Base-by-base conservation (phyloP, 2,797 vertebrate genomes). In the Malurus leucopterus region DNA sequence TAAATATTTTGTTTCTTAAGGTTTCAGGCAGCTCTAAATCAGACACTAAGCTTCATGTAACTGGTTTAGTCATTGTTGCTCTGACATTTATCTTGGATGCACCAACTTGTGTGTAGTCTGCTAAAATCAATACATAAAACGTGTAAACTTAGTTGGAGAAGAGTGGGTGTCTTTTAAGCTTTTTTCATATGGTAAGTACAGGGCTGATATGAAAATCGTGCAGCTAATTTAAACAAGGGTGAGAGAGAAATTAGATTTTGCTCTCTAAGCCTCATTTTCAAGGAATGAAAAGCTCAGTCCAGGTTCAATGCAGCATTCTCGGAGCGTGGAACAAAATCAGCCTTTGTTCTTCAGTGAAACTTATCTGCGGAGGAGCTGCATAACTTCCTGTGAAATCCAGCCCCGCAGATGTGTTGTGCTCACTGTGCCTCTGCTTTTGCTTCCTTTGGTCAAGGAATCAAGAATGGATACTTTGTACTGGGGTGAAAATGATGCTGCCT, bases 401-500 rank as follows among this genome's bases (percentile, higher is more conserved):
- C 61, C 91, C 88, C 84, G 93, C 96, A 96, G 95, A 96, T 93
- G 96, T 96, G 94, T 95, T 47, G 65, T 54, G 53, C 84, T 91
- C 74, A 73, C 77, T 21, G 11, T 93, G 58, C 36, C 87, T 91
- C 65, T 53, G 81, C 92, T 90, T 90, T 91, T 79, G 78, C 93
- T 95, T 95, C 91, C 91, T 91, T 92, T 57, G 92, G 91, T 95
- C 90, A 85, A 85, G 85, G 40, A 83, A 62, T 91, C 93, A 96
- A 98, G 97, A 97, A 98, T 96, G 90, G 94, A 44, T 81, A 97
- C 96, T 97, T 97, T 98, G 97, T 98, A 82, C 91, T 71, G 41
- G 34, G 80, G 90, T 94, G 96, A 96, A 97, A 96, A 92, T 29
- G 91, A 96, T 95, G 95, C 95, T 94, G 91, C 57, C 85, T 93